Percentiles rank a stretch among this genome's conserved stretches.
These are phyloP conservation scores for Tachina lurida DNA, from an alignment of 2,888 invertebrate species.

Conservation along the genomic window DNA sequence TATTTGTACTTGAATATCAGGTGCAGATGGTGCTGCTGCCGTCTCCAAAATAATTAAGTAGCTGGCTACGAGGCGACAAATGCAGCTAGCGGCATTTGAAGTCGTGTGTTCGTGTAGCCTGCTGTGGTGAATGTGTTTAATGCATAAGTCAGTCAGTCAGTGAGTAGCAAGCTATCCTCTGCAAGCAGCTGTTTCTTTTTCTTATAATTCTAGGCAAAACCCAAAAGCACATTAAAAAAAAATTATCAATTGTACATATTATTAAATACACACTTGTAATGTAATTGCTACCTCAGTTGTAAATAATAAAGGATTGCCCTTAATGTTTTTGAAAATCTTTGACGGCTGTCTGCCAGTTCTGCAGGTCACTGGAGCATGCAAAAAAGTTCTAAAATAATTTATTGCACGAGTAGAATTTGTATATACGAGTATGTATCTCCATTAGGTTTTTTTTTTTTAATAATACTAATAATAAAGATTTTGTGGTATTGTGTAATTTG, in stretches of 20 bases:
- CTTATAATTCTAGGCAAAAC: background rate
- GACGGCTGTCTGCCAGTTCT: slow-evolving; percentile 13
- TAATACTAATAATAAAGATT: background rate
- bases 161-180: background rate
- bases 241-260: background rate
- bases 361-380: slow-evolving; percentile 27
- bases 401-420: background rate
- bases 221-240: background rate
- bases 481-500: background rate
- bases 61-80: too few relatives aligned
- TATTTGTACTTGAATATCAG: too few relatives aligned
- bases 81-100: too few relatives aligned
- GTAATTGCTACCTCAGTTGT: background rate
- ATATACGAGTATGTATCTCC: background rate
- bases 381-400: background rate
- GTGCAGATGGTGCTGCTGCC: too few relatives aligned
- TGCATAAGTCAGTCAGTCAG: background rate
- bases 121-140: too few relatives aligned
- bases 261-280: background rate
- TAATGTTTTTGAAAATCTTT: slow-evolving; percentile 8
- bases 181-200: background rate
- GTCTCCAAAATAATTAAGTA: too few relatives aligned
- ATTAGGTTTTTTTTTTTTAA: background rate
- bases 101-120: too few relatives aligned
- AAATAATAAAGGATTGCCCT: background rate